A percentile compares a stretch with the other conserved stretches of the same genome.
Evolutionary conservation across 2,113 vertebrate genomes (phyloP).

Genomic region (Malurus melanocephalus): DNA sequence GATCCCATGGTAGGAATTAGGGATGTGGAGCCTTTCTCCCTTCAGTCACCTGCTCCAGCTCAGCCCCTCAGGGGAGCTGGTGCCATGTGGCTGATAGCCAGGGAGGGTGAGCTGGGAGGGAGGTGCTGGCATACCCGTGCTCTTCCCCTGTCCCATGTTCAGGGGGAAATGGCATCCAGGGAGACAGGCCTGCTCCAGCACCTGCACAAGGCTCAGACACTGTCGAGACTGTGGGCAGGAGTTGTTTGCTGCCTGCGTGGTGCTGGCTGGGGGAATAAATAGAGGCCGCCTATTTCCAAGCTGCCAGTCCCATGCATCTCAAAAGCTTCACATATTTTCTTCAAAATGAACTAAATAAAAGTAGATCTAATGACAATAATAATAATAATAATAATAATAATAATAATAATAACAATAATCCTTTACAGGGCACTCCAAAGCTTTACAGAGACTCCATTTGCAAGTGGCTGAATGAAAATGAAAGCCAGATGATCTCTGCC

Average conservation of each 20-base stretch:
- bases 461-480: neutral
- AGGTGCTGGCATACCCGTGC: accelerated
- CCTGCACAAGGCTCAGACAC: neutral
- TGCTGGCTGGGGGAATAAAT: neutral
- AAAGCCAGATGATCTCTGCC: slow-evolving; percentile 19
- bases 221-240: neutral
- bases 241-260: neutral
- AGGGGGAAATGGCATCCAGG: neutral
- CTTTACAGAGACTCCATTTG: neutral
- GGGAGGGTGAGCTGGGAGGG: neutral
- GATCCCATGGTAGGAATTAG: slow-evolving; percentile 44
- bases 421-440: neutral
- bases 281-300: slow-evolving; percentile 10
- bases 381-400: neutral
- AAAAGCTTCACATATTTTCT: slow-evolving; percentile 27
- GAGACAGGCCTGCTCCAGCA: neutral
- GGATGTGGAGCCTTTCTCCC: neutral
- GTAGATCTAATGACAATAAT: neutral
- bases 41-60: slow-evolving; percentile 16
- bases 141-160: neutral
- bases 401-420: neutral
- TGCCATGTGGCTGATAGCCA: neutral
- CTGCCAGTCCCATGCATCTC: neutral
- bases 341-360: slow-evolving; percentile 25
- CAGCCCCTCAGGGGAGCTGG: neutral